Evolutionary conservation across 2,113 vertebrate genomes (phyloP), one percentile per base, ranked within the genome.

Genomic region (Planiliza haematocheilus): DNA sequence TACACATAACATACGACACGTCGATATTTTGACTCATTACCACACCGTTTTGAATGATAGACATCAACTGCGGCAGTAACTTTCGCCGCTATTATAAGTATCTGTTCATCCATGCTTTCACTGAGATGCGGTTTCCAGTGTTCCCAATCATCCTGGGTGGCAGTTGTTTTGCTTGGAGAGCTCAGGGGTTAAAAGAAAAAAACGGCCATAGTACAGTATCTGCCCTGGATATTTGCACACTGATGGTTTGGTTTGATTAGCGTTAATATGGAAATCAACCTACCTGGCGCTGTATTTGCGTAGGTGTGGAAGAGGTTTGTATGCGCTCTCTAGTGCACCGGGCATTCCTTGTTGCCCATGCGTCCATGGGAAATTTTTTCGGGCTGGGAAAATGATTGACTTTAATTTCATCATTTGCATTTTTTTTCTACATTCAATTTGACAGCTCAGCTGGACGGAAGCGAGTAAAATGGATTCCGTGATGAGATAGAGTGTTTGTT

Each of bases 201-300:
- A 18, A 14, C 1, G 9, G 10, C n/a, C 18, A 0, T 48, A 30
- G 55, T 50, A 17, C 24, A 6, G 1, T 52, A 63, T 72, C 68
- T 59, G 37, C 17, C 10, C 17, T 41, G 12, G 52, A 49, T 69
- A 74, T 88, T 76, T 83, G 75, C 85, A 74, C 53, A 74, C 13
- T 46, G 74, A 81, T 78, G 53, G 18, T 20, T 64, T 16, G 7
- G 21, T 6, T 17, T 52, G 80, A 88, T 83, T 39, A 67, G 37
- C 39, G 30, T 78, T 82, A 45, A 74, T 88, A 91, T 90, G 90
- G 68, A 91, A 93, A 93, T 89, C 18, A 30, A 34, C 37, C 24
- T 48, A 16, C 4, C 18, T 38, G 37, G 8, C 18, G 21, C 17
- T 45, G 0, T 37, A 30, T 78, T 48, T 78, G 74, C 13, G 20